phyloP scores from a whole-genome alignment of 1,140 invertebrate species.

The Helicoverpa zea region DNA sequence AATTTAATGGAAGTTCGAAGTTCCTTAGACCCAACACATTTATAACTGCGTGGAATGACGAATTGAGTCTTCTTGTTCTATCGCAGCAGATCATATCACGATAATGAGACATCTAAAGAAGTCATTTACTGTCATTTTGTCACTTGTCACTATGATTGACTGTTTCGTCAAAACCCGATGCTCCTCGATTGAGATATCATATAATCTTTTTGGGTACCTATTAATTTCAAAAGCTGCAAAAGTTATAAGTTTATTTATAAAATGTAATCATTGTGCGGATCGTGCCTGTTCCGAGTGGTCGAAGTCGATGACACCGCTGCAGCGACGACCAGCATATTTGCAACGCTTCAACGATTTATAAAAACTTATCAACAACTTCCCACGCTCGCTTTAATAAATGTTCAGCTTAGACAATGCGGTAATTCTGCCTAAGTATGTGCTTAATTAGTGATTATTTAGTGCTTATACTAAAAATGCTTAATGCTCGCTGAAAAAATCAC shows the following conservation, averaged over 20 bases:
- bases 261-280: conserved; percentile 22
- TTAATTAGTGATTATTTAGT: neutral
- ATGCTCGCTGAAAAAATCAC: neutral
- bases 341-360: conserved; percentile 66
- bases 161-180: neutral
- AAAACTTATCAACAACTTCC: conserved; percentile 61
- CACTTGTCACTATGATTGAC: conserved; percentile 8
- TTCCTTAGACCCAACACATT: no score
- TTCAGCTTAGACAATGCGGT: conserved; percentile 21
- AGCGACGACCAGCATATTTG: conserved; percentile 60
- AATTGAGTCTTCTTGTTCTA: no score
- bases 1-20: no score
- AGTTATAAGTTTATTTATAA: conserved; percentile 19
- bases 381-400: conserved; percentile 56
- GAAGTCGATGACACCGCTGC: conserved; percentile 63
- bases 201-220: neutral
- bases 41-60: no score
- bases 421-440: conserved; percentile 14
- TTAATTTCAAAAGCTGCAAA: conserved; percentile 10
- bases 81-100: no score
- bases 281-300: conserved; percentile 39
- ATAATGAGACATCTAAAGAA: neutral
- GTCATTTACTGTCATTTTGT: no score
- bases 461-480: neutral
- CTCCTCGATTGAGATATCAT: neutral